These are phyloP conservation scores for Acipenser ruthenus DNA, from an alignment of 2,797 vertebrate species.

Conservation along the genomic window DNA sequence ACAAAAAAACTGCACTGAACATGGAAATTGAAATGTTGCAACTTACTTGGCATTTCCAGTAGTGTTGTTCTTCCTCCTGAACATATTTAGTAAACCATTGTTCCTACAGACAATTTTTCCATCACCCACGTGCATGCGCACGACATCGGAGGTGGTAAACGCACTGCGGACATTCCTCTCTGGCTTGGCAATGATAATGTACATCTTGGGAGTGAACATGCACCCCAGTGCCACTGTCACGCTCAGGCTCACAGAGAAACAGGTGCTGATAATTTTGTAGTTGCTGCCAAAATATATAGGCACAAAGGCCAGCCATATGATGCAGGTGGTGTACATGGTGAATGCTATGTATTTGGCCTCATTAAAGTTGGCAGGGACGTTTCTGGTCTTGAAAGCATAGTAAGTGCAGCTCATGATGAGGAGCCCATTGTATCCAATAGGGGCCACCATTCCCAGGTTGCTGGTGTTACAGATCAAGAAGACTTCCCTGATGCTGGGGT, in stretches of 20 bases:
- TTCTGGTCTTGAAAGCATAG: constrained; percentile 98
- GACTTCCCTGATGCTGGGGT: constrained; percentile 93
- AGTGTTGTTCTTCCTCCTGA: constrained; percentile 81
- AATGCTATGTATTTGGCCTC: constrained; percentile 75
- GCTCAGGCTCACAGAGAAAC: constrained; percentile 94
- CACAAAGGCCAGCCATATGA: constrained; percentile 79
- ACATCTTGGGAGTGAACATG: constrained; percentile 99
- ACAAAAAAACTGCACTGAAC: too few species aligned
- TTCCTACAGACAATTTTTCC: constrained; percentile 85
- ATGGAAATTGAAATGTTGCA: too few species aligned
- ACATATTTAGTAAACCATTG: constrained; percentile 92
- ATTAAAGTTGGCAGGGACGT: constrained; percentile 85
- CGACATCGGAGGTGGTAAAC: constrained; percentile 96
- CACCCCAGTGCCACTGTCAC: constrained; percentile 94
- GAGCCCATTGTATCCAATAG: constrained; percentile 92
- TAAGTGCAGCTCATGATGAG: constrained; percentile 99
- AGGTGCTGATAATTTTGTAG: constrained; percentile 99
- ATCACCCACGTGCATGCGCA: constrained; percentile 97
- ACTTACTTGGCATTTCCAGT: too few species aligned
- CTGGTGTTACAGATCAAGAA: constrained; percentile 98
- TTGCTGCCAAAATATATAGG: constrained; percentile 98
- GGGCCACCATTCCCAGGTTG: constrained; percentile 90
- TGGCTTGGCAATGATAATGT: constrained; percentile 97
- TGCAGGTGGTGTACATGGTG: constrained; percentile 75
- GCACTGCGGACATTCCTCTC: constrained; percentile 97